These are phyloP conservation scores for Otus sunia DNA, from an alignment of 2,113 vertebrate genomes.

Conservation along the genomic window DNA sequence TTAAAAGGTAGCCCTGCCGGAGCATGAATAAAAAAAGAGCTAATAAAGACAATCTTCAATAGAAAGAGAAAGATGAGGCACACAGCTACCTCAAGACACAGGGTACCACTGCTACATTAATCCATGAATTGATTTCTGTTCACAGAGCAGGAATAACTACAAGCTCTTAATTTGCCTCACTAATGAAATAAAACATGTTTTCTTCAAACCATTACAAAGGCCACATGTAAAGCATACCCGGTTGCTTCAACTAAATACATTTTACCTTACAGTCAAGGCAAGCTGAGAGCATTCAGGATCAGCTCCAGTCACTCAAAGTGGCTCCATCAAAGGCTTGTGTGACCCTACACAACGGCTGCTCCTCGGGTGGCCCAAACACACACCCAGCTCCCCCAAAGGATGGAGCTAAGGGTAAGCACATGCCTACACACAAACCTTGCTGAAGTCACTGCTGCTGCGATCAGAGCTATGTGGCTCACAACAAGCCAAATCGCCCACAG, in stretches of 20 bases:
- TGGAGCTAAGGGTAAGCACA: not conserved
- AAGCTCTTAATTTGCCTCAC: not conserved
- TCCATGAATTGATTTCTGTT: not conserved
- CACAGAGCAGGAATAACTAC: not conserved
- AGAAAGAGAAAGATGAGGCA: not conserved
- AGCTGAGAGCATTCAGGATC: not conserved
- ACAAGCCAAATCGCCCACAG: not conserved
- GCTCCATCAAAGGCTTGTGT: not conserved
- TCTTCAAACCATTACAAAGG: not conserved
- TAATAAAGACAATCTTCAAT: not conserved
- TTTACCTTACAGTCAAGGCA: fast-evolving
- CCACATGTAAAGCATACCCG: fast-evolving
- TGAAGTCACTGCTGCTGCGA: not conserved
- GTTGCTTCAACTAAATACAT: not conserved
- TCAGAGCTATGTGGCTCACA: not conserved
- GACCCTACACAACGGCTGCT: not conserved
- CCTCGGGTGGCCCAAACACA: not conserved
- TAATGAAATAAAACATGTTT: not conserved
- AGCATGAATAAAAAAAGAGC: not conserved
- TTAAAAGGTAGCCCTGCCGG: not conserved
- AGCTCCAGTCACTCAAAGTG: not conserved
- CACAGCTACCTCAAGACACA: not conserved
- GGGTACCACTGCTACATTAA: not conserved
- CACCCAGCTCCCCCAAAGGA: not conserved
- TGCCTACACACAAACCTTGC: not conserved